These are phyloP conservation scores for Dinomys branickii DNA, from an alignment of 2,113 vertebrate species.

Conservation along the genomic window DNA sequence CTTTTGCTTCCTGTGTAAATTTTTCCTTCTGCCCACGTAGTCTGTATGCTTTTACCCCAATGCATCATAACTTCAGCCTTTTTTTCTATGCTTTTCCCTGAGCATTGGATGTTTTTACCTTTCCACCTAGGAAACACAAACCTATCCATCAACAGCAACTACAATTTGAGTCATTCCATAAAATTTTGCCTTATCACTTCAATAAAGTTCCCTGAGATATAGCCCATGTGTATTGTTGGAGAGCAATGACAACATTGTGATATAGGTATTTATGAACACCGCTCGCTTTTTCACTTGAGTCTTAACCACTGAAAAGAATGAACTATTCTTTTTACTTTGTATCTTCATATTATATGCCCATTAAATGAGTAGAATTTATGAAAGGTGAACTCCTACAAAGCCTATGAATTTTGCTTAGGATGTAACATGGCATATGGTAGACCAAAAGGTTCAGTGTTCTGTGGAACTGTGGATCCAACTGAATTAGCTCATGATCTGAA, in stretches of 20 bases:
- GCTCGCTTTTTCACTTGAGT: not conserved
- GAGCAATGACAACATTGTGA: not conserved
- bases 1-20: slow-evolving; percentile 26
- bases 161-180: not conserved
- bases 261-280: not conserved
- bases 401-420: slow-evolving; percentile 5
- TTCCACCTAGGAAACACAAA: slow-evolving; percentile 21
- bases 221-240: not conserved
- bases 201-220: not conserved
- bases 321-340: not conserved
- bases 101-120: not conserved
- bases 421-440: not conserved
- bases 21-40: not conserved
- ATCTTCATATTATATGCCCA: not conserved
- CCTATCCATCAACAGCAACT: not conserved
- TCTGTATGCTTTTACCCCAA: not conserved
- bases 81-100: not conserved
- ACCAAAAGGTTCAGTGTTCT: not conserved
- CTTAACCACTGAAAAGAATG: slow-evolving; percentile 4
- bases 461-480: not conserved
- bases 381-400: not conserved
- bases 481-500: not conserved
- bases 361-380: slow-evolving; percentile 47
- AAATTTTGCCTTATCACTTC: not conserved
- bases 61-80: not conserved